Conservation (phyloP, 92 coral and sea anemone genomes). For the Hydrozoanthus gracilis region DNA sequence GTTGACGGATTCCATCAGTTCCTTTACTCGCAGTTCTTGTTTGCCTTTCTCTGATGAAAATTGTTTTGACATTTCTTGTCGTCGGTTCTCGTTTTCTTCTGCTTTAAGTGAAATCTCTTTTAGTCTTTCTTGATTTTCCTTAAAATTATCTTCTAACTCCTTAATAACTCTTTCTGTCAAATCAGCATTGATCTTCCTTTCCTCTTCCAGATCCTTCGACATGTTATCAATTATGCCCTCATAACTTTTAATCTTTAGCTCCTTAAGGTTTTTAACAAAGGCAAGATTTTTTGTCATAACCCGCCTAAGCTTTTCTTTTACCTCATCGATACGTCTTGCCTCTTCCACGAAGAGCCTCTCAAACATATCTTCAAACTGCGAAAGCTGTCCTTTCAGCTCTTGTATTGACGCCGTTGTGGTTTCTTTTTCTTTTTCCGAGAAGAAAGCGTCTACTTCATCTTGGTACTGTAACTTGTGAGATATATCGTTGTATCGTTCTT, state of each 20-base stretch:
- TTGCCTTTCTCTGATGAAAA: slow-evolving; percentile 57
- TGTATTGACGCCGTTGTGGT: slow-evolving; percentile 29
- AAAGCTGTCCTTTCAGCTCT: slow-evolving; percentile 68
- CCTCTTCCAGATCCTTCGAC: slow-evolving; percentile 56
- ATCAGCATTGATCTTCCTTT: slow-evolving; percentile 55
- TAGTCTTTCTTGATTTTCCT: slow-evolving; percentile 55
- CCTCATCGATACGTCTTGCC: slow-evolving; percentile 72
- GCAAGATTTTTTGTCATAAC: slow-evolving; percentile 71
- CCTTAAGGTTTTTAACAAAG: slow-evolving; percentile 57
- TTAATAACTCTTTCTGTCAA: slow-evolving; percentile 67
- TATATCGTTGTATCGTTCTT: slow-evolving; percentile 70
- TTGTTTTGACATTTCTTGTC: slow-evolving; percentile 23
- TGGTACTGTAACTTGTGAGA: slow-evolving; percentile 58
- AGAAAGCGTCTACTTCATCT: slow-evolving; percentile 30
- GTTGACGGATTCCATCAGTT: slow-evolving; percentile 55
- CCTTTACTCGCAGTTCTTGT: slow-evolving; percentile 62
- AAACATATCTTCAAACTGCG: slow-evolving; percentile 69
- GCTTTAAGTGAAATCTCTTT: slow-evolving; percentile 55
- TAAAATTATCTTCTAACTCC: slow-evolving; percentile 66
- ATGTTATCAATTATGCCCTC: slow-evolving; percentile 48
- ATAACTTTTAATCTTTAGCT: slow-evolving; percentile 55
- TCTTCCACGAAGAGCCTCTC: slow-evolving; percentile 78
- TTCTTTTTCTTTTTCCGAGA: slow-evolving; percentile 30
- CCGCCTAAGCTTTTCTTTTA: slow-evolving; percentile 66
- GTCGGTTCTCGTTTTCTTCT: slow-evolving; percentile 52